Evolutionary conservation across 2,888 invertebrate species (phyloP).

Genomic region (Agrochola litura): DNA sequence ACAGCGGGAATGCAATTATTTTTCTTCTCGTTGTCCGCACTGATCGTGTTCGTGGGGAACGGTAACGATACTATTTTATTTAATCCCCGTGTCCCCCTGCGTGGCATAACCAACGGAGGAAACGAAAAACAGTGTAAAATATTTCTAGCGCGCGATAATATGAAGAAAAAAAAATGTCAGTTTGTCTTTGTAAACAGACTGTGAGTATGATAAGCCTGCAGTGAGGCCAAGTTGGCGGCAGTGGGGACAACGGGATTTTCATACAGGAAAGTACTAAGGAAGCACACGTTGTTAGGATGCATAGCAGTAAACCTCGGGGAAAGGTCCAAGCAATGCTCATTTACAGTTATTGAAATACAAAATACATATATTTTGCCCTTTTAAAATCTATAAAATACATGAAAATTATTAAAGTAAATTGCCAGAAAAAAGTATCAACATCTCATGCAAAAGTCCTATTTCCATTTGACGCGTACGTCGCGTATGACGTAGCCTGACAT

Average conservation of each 20-base stretch:
- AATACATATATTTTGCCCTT: not conserved
- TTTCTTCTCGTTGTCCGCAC: not conserved
- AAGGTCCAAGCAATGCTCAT: not conserved
- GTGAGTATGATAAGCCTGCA: not conserved
- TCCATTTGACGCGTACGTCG: not conserved
- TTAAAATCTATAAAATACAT: not conserved
- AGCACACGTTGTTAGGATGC: not conserved
- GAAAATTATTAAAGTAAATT: not conserved
- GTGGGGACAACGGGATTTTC: not conserved
- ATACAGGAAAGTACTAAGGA: slow-evolving; percentile 24
- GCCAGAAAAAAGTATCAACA: not conserved
- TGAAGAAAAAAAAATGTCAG: not conserved
- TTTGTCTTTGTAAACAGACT: not conserved
- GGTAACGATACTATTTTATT: not conserved
- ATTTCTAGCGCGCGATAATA: not conserved
- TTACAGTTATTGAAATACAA: not conserved
- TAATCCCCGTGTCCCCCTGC: not conserved
- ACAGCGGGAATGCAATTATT: not conserved
- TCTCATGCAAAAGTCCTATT: not conserved
- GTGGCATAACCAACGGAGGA: not conserved
- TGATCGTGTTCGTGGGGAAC: not conserved
- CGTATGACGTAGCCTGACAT: not conserved
- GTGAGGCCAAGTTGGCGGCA: not conserved
- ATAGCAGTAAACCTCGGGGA: not conserved
- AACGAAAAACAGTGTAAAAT: not conserved